These are phyloP conservation scores for Enchytraeus crypticus DNA, from an alignment of 2,888 invertebrate genomes.

Conservation along the genomic window DNA sequence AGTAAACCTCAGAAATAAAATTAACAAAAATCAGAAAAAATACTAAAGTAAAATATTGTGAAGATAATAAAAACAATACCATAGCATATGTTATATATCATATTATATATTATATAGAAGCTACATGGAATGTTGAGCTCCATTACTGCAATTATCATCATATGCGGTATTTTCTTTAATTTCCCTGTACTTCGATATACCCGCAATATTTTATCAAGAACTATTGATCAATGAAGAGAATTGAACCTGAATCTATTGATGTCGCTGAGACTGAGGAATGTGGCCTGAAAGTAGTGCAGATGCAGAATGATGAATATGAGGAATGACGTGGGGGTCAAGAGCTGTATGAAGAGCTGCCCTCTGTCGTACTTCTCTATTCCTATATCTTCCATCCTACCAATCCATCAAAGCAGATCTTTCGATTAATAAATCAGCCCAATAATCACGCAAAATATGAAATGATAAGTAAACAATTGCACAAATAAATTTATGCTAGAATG, in stretches of 20 bases:
- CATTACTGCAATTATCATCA: too few relatives aligned
- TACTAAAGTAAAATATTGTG: too few relatives aligned
- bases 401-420: too few relatives aligned
- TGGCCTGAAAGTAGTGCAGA: conserved; percentile 89
- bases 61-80: too few relatives aligned
- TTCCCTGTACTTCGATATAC: background rate
- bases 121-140: too few relatives aligned
- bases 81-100: too few relatives aligned
- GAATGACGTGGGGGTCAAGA: conserved; percentile 89
- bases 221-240: background rate
- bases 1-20: too few relatives aligned
- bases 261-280: conserved; percentile 61
- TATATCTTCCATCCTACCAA: conserved; percentile 68
- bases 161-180: background rate
- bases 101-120: too few relatives aligned
- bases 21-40: too few relatives aligned
- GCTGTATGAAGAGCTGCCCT: conserved; percentile 76
- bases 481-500: background rate
- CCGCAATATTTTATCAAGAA: background rate
- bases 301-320: conserved; percentile 94
- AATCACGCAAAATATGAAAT: background rate
- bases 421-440: background rate
- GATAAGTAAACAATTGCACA: background rate
- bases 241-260: conserved; percentile 34
- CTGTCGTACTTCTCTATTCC: conserved; percentile 81